These are phyloP conservation scores for Eulithis prunata DNA, from an alignment of 2,888 invertebrate species.

Conservation along the genomic window DNA sequence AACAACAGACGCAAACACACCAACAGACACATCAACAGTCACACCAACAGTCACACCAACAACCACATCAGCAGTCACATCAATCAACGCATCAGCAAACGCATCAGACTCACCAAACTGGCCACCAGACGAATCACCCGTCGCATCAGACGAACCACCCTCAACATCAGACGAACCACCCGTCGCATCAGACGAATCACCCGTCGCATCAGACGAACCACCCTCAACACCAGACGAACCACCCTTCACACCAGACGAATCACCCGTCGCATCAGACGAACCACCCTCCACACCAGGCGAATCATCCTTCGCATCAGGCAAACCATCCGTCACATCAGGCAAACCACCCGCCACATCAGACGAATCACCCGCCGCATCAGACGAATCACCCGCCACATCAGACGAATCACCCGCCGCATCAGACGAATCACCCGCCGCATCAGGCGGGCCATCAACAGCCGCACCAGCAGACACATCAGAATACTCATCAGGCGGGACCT, in stretches of 20 bases:
- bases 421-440: conserved; percentile 28
- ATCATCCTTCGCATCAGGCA: background rate
- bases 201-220: conserved; percentile 30
- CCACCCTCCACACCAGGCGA: background rate
- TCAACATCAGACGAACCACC: conserved; percentile 48
- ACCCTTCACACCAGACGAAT: conserved; percentile 40
- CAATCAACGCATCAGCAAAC: conserved; percentile 58
- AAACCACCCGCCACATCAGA: background rate
- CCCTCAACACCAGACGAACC: conserved; percentile 55
- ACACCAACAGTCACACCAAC: conserved; percentile 33
- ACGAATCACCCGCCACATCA: conserved; percentile 47
- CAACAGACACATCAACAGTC: conserved; percentile 54
- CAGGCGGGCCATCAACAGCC: conserved; percentile 47
- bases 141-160: conserved; percentile 27
- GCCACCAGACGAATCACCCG: conserved; percentile 38
- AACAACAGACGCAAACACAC: conserved; percentile 48
- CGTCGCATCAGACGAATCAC: conserved; percentile 30
- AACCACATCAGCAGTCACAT: conserved; percentile 36
- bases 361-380: conserved; percentile 31
- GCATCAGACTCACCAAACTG: conserved; percentile 46
- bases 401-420: conserved; percentile 37
- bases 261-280: conserved; percentile 14
- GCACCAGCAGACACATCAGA: conserved; percentile 48
- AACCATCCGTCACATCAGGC: background rate
- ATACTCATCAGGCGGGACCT: conserved; percentile 1